phyloP scores from a whole-genome alignment of 2,113 vertebrate species.

The Perca fluviatilis region DNA sequence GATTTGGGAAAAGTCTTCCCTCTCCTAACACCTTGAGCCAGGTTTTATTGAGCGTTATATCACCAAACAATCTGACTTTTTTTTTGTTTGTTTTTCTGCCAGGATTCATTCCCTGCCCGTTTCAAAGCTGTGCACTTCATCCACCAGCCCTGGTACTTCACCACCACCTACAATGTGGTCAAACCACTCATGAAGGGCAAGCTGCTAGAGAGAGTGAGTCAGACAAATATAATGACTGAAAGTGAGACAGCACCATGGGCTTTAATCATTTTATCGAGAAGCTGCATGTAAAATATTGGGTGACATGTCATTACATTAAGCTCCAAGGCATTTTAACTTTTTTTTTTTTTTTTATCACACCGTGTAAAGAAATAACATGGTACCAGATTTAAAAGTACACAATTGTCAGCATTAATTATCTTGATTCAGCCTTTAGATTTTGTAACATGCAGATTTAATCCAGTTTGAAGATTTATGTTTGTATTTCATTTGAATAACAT shows the following conservation, averaged over 20 bases:
- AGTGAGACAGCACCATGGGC: background rate
- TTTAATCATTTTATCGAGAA: background rate
- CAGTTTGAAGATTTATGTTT: background rate
- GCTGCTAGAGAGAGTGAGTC: constrained; percentile 93
- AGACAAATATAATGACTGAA: too few species aligned
- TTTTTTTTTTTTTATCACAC: background rate
- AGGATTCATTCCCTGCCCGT: constrained; percentile 98
- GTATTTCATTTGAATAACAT: background rate
- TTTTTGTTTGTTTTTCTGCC: background rate
- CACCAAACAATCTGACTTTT: background rate
- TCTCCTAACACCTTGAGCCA: too few species aligned
- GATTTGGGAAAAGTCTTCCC: too few species aligned
- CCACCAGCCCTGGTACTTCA: constrained; percentile 99
- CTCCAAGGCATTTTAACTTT: background rate
- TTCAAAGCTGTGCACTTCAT: constrained; percentile 99
- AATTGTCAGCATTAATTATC: background rate
- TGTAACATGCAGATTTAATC: background rate
- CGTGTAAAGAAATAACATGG: background rate
- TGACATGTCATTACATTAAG: background rate
- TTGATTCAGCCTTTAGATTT: background rate
- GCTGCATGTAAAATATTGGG: background rate
- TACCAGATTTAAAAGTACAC: background rate
- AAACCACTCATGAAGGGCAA: constrained; percentile 97
- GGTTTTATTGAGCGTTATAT: background rate
- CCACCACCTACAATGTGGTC: constrained; percentile 97